A percentile compares a stretch with the other conserved stretches of the same genome.
Evolutionary conservation across 2,888 invertebrate species (phyloP).

Genomic region (Choreutis nemorana): DNA sequence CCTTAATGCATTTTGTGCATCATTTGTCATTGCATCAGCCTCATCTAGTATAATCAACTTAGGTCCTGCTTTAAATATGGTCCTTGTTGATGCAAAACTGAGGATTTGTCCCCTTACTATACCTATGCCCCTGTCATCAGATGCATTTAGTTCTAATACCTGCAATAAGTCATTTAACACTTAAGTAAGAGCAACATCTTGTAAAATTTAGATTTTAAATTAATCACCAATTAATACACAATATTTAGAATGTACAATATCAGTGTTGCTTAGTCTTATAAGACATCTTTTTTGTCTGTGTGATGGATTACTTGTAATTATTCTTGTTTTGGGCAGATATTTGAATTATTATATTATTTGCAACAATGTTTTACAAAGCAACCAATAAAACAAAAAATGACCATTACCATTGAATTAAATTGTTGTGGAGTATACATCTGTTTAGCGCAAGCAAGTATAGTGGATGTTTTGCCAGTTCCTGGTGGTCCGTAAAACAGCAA

Average conservation of each 20-base stretch:
- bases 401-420: slow-evolving; percentile 89
- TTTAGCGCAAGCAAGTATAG: slow-evolving; percentile 94
- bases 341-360: no score
- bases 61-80: slow-evolving; percentile 92
- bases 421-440: slow-evolving; percentile 90
- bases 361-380: no score
- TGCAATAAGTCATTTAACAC: slow-evolving; percentile 29
- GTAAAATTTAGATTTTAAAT: background rate
- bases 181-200: background rate
- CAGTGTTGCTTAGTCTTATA: no score
- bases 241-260: no score
- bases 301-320: no score
- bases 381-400: slow-evolving; percentile 1
- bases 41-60: slow-evolving; percentile 98
- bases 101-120: slow-evolving; percentile 94
- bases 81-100: slow-evolving; percentile 96
- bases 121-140: slow-evolving; percentile 97
- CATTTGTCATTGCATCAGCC: slow-evolving; percentile 99
- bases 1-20: slow-evolving; percentile 97
- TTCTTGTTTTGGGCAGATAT: no score
- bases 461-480: slow-evolving; percentile 98
- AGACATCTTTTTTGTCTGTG: no score
- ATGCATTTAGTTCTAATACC: slow-evolving; percentile 94
- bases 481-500: slow-evolving; percentile 97
- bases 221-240: no score